A percentile compares a stretch with the other conserved stretches of the same genome.
Evolutionary conservation across 2,797 vertebrate genomes (phyloP).

Genomic region (Oreochromis mossambicus): DNA sequence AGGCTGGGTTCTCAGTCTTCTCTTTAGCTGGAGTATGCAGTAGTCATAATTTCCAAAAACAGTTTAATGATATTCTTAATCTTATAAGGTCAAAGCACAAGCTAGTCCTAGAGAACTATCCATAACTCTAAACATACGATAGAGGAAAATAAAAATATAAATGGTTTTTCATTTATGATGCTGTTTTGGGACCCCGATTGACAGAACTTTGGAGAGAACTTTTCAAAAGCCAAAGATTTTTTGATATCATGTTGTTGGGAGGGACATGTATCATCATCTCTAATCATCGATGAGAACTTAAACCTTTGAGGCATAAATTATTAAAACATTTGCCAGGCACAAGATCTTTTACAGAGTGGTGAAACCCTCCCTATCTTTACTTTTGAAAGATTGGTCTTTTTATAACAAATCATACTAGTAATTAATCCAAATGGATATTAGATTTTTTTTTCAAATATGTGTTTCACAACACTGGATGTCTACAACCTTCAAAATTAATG

Average conservation of each 20-base stretch:
- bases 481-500: neutral
- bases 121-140: neutral
- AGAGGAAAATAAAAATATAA: neutral
- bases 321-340: neutral
- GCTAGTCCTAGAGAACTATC: neutral
- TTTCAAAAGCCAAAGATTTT: neutral
- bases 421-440: neutral
- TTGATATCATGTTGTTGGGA: neutral
- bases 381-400: neutral
- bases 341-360: neutral
- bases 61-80: neutral
- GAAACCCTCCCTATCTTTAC: neutral
- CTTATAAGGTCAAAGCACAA: neutral
- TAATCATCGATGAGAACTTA: neutral
- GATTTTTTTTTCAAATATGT: neutral
- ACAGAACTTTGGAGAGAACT: neutral
- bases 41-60: neutral
- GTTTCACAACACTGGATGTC: neutral
- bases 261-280: neutral
- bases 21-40: neutral
- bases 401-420: neutral
- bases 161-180: neutral
- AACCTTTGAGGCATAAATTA: neutral
- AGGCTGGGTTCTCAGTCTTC: neutral
- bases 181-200: neutral